Evolutionary conservation across 2,113 vertebrate species (phyloP).

Genomic region (Aythya baeri): DNA sequence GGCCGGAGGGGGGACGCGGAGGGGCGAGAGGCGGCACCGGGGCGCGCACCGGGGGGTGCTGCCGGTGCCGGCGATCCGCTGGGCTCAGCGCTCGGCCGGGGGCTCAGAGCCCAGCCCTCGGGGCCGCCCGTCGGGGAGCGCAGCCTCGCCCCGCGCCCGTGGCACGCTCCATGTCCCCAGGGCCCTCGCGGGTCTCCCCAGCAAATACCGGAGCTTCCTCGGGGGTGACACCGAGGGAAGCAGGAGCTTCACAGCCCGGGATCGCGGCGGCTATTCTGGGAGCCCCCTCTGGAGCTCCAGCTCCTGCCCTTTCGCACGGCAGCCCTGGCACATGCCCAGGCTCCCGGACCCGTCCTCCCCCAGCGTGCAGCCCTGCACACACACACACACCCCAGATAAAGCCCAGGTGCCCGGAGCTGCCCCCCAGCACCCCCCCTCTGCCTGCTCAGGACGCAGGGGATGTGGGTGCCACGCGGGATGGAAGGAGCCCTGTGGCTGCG

Average conservation of each 20-base stretch:
- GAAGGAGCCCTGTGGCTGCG: background rate
- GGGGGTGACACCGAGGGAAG: background rate
- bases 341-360: background rate
- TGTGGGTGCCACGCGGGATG: background rate
- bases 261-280: background rate
- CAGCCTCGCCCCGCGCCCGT: background rate
- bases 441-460: rapidly evolving
- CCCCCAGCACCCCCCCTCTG: background rate
- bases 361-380: background rate
- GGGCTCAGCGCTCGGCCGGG: background rate
- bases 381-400: background rate
- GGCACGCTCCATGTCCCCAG: background rate
- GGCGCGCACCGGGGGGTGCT: too few relatives aligned
- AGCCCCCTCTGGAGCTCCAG: background rate
- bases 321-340: background rate
- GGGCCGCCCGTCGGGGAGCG: background rate
- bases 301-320: background rate
- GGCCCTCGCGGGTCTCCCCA: background rate
- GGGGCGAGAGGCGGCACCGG: background rate
- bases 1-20: background rate
- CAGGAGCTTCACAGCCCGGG: background rate
- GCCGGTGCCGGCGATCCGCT: too few relatives aligned
- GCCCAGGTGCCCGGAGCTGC: background rate
- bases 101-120: background rate
- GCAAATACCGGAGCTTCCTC: background rate